Conservation (phyloP, 1,140 invertebrate species). For the Sycophaga agraensis region DNA sequence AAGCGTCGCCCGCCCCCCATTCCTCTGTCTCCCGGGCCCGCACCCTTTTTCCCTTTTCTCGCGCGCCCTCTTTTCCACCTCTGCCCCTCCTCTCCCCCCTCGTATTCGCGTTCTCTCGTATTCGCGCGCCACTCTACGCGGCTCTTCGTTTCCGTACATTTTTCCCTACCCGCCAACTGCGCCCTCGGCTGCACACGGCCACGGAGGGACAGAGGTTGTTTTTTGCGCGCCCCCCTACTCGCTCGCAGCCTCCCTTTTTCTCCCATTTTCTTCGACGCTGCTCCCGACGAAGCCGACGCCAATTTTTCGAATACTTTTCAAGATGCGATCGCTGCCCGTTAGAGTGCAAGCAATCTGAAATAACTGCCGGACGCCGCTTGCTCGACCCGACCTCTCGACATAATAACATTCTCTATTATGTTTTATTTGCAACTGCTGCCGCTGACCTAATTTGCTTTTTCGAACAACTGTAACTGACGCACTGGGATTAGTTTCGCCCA, state of each 20-base stretch:
- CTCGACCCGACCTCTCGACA: too few relatives aligned
- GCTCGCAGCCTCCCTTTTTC: background rate
- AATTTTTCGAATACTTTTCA: conserved; percentile 13
- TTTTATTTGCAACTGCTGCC: too few relatives aligned
- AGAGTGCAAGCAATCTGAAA: too few relatives aligned
- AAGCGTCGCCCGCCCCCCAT: background rate
- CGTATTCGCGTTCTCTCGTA: background rate
- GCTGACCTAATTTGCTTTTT: too few relatives aligned
- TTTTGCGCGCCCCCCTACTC: too few relatives aligned
- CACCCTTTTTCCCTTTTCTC: background rate
- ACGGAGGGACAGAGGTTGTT: too few relatives aligned
- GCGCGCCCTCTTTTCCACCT: background rate
- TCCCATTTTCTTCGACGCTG: background rate
- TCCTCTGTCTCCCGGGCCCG: background rate
- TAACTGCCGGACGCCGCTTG: too few relatives aligned
- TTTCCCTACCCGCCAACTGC: background rate
- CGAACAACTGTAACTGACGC: background rate
- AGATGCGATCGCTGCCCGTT: background rate
- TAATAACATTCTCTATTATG: too few relatives aligned
- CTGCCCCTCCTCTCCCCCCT: conserved; percentile 1
- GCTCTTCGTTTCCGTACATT: conserved; percentile 12
- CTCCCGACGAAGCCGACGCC: background rate
- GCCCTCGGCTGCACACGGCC: background rate
- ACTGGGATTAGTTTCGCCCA: background rate
- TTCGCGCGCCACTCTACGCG: background rate